Base-by-base conservation (phyloP, 2,888 invertebrate species). In the Trisateles emortualis region DNA sequence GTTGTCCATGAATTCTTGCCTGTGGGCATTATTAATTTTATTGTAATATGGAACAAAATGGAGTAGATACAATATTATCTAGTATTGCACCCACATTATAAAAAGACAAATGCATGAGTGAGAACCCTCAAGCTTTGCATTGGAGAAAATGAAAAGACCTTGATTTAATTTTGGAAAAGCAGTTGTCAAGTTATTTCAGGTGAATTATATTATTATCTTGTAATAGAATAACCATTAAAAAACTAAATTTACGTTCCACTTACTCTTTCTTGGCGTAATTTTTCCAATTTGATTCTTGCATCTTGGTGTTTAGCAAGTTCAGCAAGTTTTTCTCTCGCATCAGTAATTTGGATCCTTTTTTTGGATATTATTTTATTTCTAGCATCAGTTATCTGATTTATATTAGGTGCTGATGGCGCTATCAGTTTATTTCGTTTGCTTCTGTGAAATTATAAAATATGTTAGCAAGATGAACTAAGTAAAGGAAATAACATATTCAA, bases 251-350 rank as follows among this genome's bases (percentile, higher is more conserved):
- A n/a, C n/a, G n/a, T n/a, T n/a, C n/a, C n/a, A n/a, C 73, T 72
- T 73, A 90, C 91, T 78, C 90, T 86, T 52, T 86, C 88, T 61
- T 93, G 92, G 59, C 95, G 90, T 41, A 96, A 86, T 76, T 95
- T 95, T 49, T 95, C 94, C 43, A 97, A 83, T 80, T 96, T 95
- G 43, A 95, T 87, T 38, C 97, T 93, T 5, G 97, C 96, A 91
- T 97, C 97, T 59, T 94, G 95, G 48, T 94, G 94, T 76, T 96
- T 96, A 0, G 96, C 96, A 68, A 96, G 95, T 84, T 96, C 95
- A 2, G 95, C 95, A 45, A 97, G 88, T 73, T 96, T 96, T 68
- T 97, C 97, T 55, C 97, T 92, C 0, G 97, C 97, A 92, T 97
- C 97, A 0, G 94, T 94, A 19, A 97, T 95, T 74, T 95, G 95